Evolutionary conservation across 2,113 vertebrate species (phyloP), one percentile per base, ranked within the genome.

Genomic region (Zosterops pallidus): DNA sequence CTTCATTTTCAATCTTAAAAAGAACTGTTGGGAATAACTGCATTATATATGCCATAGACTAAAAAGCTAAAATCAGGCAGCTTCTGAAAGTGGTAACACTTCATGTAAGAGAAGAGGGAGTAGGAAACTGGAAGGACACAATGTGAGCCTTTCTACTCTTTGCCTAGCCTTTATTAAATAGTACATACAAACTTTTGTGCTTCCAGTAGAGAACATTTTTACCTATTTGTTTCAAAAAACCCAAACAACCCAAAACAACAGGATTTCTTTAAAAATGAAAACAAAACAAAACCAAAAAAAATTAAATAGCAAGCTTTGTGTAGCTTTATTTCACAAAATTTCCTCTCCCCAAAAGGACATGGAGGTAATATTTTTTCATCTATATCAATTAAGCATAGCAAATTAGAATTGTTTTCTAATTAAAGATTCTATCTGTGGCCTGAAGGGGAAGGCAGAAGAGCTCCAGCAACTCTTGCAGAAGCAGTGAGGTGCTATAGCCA

Each of bases 101-200:
- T 76, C 53, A 37, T 8, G 1, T 14, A 7, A 81, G 17, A 59
- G 14, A 90, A 65, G 4, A 55, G 14, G 22, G 20, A 55, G 33
- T 23, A 82, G 86, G 59, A 52, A 94, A 77, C 69, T 52, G 12
- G 62, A 95, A 94, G 39, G 84, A 95, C 80, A 95, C 96, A 79
- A 75, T 70, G 41, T 86, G 89, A 80, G 10, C 76, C 90, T 95
- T 96, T 93, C 95, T 96, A 86, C 88, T 93, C 92, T 90, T 96
- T 56, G 64, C 85, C 94, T 96, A 92, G 44, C 79, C 90, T 97
- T 97, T 95, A 95, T 96, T 96, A 86, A 96, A 95, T 78, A 90
- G 47, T 88, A 95, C 60, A 92, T 88, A 97, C 85, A 97, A 94
- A 96, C 76, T 83, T 87, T 80, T 95, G 94, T 96, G 95, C 85